A percentile compares a stretch with the other conserved stretches of the same genome.
These are phyloP conservation scores for Nemotelus pantherinus DNA, from an alignment of 2,888 invertebrate species.

Conservation along the genomic window DNA sequence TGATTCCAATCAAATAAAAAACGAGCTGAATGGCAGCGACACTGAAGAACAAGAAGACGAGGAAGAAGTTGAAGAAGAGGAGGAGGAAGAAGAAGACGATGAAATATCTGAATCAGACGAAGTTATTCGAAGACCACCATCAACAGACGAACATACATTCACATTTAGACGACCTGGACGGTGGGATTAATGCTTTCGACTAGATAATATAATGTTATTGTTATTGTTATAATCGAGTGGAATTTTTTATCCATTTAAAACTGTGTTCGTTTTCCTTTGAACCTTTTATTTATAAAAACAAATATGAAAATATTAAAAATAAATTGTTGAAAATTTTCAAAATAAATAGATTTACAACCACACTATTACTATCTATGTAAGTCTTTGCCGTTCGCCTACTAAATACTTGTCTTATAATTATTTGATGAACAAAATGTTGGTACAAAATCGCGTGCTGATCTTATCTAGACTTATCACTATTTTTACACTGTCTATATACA, in stretches of 20 bases:
- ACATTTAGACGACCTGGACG: not conserved
- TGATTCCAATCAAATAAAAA: not conserved
- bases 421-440: no score
- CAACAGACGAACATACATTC: constrained; percentile 8
- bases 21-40: constrained; percentile 6
- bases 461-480: constrained; percentile 23
- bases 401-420: no score
- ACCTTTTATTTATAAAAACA: constrained; percentile 19
- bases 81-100: constrained; percentile 52
- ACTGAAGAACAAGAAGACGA: constrained; percentile 9
- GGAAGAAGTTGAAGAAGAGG: constrained; percentile 45
- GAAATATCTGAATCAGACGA: constrained; percentile 53
- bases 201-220: constrained; percentile 3
- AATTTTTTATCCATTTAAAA: constrained; percentile 26
- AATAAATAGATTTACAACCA: constrained; percentile 47
- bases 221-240: constrained; percentile 18
- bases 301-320: constrained; percentile 14
- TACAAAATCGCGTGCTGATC: no score
- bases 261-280: constrained; percentile 13
- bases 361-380: constrained; percentile 5
- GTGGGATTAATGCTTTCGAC: constrained; percentile 2
- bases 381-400: not conserved
- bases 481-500: constrained; percentile 23
- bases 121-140: constrained; percentile 51
- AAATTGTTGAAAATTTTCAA: not conserved